Evolutionary conservation across 1,140 invertebrate genomes (phyloP), one percentile per base, ranked within the genome.

Genomic region (Yoshiicerus persimilis): DNA sequence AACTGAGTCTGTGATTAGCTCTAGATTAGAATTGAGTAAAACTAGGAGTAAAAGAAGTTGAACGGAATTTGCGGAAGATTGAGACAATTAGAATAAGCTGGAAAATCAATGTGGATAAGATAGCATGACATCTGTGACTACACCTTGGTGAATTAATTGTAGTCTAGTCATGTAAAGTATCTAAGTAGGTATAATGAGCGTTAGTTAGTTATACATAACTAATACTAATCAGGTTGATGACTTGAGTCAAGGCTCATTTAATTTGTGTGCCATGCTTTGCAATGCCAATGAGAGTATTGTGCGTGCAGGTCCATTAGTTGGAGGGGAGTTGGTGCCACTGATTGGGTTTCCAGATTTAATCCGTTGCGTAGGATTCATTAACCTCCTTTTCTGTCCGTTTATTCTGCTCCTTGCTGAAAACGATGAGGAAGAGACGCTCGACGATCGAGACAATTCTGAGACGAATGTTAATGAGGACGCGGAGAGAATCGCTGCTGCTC

Each of bases 341-440:
- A 93, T 96, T 86, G 96, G 96, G 84, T 96, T 96, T 91, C 93
- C 95, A 34, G 95, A 95, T 94, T 92, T 96, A 0, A 95, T 96
- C 93, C 92, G 95, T 88, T 91, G 94, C 30, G 92, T 96, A 4
- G 96, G 96, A 20, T 91, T 96, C 20, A 90, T 95, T 1, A 96
- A 96, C 92, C 91, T 96, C 25, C 90, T 94, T 13, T 96, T 96
- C 91, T 95, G 95, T 89, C 95, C 95, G 0, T 90, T 96, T 6
- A 91, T 96, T 56, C 34, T 93, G 9, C 91, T 93, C 85, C 88
- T 94, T 16, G 91, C 86, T 23, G 88, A 89, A 77, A 64, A 62
- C 32, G 34, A 87, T 10, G 77, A 87, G 56, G 87, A 87, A 77
- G 75, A 80, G 30, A 34, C 75, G 36, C 4, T 16, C 1, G 34